Conservation (phyloP, 2,113 vertebrate species). For the Ardeotis arabs region DNA sequence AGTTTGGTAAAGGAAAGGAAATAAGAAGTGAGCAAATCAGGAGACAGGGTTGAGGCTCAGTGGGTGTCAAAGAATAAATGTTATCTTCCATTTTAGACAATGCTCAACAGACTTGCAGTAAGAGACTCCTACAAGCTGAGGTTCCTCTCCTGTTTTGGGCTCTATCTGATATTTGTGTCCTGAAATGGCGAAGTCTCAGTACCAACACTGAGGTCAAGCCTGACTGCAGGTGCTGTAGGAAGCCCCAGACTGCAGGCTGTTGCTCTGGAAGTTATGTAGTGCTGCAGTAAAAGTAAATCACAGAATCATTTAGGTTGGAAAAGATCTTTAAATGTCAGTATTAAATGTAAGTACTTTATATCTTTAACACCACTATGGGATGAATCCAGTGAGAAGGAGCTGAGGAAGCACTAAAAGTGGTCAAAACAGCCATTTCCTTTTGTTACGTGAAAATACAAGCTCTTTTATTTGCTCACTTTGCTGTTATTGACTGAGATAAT, state of each 20-base stretch:
- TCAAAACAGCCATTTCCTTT: constrained; percentile 8
- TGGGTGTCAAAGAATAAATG: neutral
- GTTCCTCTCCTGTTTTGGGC: neutral
- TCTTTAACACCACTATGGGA: neutral
- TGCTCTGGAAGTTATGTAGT: neutral
- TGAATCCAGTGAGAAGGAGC: neutral
- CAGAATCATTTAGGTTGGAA: no score
- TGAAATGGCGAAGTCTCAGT: neutral
- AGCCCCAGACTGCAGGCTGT: neutral
- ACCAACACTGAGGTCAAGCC: neutral
- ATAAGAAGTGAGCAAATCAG: neutral
- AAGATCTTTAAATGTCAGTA: neutral
- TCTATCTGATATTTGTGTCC: neutral
- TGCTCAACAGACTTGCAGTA: neutral
- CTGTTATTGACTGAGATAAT: constrained; percentile 23
- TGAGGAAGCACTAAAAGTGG: neutral
- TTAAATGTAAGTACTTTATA: neutral
- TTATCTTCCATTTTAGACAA: neutral
- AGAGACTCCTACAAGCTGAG: neutral
- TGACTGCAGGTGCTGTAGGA: neutral
- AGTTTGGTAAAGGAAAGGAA: neutral
- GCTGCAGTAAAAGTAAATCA: neutral
- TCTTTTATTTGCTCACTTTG: constrained; percentile 34
- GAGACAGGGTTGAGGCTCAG: neutral
- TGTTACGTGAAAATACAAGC: neutral